Base-by-base conservation (phyloP, 2,113 vertebrate genomes). In the Bufo gargarizans region DNA sequence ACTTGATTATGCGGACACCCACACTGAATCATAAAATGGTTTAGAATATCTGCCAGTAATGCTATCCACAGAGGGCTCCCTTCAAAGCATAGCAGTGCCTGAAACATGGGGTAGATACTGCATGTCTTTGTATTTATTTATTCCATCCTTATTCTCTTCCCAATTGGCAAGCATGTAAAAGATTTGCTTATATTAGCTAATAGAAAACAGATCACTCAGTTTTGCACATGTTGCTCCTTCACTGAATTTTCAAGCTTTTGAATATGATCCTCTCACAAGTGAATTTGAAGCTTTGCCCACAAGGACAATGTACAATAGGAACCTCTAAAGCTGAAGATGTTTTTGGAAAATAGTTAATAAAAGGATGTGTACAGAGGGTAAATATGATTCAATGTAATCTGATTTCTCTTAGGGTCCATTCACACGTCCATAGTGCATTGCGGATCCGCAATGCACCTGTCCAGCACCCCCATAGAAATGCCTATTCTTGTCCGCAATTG, bases 121-220 rank as follows among this genome's bases (percentile, higher is more conserved):
- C 53, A 50, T 13, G 49, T 79, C 59, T 19, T 47, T 86, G 78
- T 77, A 76, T 76, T 77, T 49, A 56, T 85, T 76, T 85, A 16
- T 61, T 77, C 77, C n/a, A 58, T 77, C 76, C 59, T 78, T 67
- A 14, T 33, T 63, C 45, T 77, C 72, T 86, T 33, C 45, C 22
- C 77, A 69, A n/a, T 72, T 82, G 86, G 65, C 65, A 50, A 9
- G 33, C 65, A 33, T 47, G 33, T 49, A 49, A 53, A 72, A 81
- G 50, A 87, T 50, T 17, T 87, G 53, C 82, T 82, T 87, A 58
- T 72, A 81, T 81, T 87, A 71, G 53, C n/a, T 81, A 81, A 87
- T 81, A 81, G 56, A 81, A 87, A 87, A 87, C 86, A 87, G 86
- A 81, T 81, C 77, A 72, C 50, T 55, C 86, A 79, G 86, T 58